These are phyloP conservation scores for Diplolepis rosae DNA, from an alignment of 2,888 invertebrate genomes.

Conservation along the genomic window DNA sequence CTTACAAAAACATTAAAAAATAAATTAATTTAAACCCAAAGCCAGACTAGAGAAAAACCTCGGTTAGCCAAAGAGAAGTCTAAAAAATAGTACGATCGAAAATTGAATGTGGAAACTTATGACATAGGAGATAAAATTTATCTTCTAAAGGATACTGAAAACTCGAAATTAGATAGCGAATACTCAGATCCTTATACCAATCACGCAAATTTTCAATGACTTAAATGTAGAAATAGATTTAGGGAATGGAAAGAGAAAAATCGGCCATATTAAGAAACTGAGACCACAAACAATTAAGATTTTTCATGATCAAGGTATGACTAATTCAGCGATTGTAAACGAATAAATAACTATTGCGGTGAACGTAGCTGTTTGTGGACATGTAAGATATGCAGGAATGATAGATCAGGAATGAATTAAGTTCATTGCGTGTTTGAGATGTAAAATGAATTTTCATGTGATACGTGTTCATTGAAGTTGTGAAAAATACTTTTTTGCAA, in stretches of 20 bases:
- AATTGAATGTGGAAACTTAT: conserved; percentile 4
- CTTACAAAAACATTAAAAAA: not conserved
- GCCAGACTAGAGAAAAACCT: conserved; percentile 10
- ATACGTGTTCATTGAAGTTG: no score
- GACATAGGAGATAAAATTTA: not conserved
- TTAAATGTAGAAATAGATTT: not conserved
- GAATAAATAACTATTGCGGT: no score
- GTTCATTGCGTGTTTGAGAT: no score
- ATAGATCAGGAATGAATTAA: no score
- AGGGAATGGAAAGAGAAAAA: not conserved
- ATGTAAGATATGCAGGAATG: no score
- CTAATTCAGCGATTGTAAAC: no score
- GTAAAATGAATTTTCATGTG: no score
- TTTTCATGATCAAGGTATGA: no score
- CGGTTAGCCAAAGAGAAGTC: conserved; percentile 29
- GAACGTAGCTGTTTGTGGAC: not conserved
- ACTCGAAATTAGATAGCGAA: not conserved
- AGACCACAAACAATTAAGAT: not conserved
- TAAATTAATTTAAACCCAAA: conserved; percentile 16
- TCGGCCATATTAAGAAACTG: not conserved
- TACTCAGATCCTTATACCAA: not conserved
- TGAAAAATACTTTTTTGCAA: no score
- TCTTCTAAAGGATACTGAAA: not conserved
- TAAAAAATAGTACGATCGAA: conserved; percentile 24
- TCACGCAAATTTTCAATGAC: not conserved